Evolutionary conservation across 1,140 invertebrate species (phyloP).

Genomic region (Zaprionus nigranus): DNA sequence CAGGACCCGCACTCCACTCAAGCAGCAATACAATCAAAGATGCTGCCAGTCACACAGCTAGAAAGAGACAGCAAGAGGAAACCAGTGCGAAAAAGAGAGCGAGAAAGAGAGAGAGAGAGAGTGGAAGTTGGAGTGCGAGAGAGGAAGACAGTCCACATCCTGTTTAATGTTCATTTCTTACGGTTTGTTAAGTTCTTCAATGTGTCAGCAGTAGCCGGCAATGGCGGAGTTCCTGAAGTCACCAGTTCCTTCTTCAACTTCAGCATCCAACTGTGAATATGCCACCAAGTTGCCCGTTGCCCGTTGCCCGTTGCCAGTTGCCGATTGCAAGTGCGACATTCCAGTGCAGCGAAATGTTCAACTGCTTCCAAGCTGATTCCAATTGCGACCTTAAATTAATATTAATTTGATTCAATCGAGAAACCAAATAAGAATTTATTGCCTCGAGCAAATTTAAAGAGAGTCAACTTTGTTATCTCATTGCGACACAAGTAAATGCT

Average conservation of each 20-base stretch:
- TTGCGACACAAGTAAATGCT: background rate
- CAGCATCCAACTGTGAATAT: conserved; percentile 5
- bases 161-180: conserved; percentile 76
- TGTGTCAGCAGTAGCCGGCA: conserved; percentile 51
- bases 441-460: background rate
- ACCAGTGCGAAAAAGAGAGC: background rate
- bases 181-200: conserved; percentile 78
- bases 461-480: background rate
- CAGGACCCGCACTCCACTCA: conserved; percentile 46
- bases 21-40: conserved; percentile 66
- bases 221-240: conserved; percentile 5
- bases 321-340: background rate
- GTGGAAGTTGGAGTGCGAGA: background rate
- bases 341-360: conserved; percentile 15
- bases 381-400: conserved; percentile 49
- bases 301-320: background rate
- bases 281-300: background rate
- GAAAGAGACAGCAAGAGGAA: background rate
- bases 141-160: conserved; percentile 52
- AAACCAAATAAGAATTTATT: conserved; percentile 55
- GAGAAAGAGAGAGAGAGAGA: background rate
- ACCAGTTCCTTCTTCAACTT: background rate
- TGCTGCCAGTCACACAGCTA: conserved; percentile 16
- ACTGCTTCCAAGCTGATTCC: background rate
- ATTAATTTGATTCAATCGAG: conserved; percentile 48